Evolutionary conservation across 2,888 invertebrate species (phyloP).

Genomic region (Andrena fulva): DNA sequence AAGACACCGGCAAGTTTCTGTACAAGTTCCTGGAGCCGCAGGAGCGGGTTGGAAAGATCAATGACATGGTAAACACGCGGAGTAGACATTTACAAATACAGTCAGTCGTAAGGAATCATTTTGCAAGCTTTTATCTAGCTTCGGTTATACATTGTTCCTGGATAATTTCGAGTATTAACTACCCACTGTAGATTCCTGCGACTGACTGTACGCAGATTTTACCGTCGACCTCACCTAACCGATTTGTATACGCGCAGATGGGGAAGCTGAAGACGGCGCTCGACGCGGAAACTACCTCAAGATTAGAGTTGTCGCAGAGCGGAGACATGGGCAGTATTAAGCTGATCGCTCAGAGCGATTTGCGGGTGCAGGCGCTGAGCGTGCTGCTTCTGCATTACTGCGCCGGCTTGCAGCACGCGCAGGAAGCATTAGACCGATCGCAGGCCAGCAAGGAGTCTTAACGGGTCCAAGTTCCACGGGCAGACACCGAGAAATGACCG

Average conservation of each 20-base stretch:
- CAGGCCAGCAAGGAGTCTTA: constrained; percentile 56
- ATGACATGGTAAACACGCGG: constrained; percentile 90
- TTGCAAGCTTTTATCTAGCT: neutral
- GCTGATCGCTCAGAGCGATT: constrained; percentile 89
- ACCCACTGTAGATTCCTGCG: too few relatives aligned
- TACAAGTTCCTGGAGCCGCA: constrained; percentile 90
- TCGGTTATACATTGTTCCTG: neutral
- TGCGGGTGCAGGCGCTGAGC: constrained; percentile 95
- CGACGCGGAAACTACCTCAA: constrained; percentile 89
- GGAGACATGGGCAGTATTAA: constrained; percentile 78
- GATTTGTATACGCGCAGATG: constrained; percentile 86
- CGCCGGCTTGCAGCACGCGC: constrained; percentile 94
- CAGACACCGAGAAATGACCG: neutral
- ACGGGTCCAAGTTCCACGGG: constrained; percentile 16
- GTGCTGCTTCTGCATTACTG: constrained; percentile 98
- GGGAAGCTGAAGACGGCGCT: constrained; percentile 91
- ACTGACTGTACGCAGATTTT: too few relatives aligned
- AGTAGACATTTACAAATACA: neutral
- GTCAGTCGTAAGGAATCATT: neutral
- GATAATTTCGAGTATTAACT: too few relatives aligned
- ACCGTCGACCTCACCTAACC: too few relatives aligned
- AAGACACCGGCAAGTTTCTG: constrained; percentile 93
- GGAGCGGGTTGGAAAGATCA: constrained; percentile 92
- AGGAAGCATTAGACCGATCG: constrained; percentile 84
- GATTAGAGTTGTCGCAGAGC: constrained; percentile 80